phyloP scores from a whole-genome alignment of 1,140 invertebrate genomes.

The Tetraneura akinire region DNA sequence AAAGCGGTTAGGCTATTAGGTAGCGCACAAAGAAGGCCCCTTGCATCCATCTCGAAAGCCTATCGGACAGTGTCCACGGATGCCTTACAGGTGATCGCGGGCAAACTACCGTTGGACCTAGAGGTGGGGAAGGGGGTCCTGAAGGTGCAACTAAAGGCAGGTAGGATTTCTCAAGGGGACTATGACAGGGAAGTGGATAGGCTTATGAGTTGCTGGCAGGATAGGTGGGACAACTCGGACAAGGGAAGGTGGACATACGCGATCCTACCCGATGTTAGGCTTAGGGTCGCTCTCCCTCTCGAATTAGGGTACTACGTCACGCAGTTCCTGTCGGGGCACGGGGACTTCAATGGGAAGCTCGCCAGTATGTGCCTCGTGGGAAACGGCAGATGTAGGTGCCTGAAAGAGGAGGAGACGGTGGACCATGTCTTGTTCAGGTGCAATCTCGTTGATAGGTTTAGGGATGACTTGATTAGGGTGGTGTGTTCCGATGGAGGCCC shows the following conservation, averaged over 20 bases:
- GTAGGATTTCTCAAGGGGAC: too few species aligned
- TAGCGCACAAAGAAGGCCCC: neutral
- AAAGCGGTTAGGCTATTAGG: neutral
- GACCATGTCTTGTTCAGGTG: too few species aligned
- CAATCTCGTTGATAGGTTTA: too few species aligned
- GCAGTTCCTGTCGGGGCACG: neutral
- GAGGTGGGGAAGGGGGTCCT: neutral
- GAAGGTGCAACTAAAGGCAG: too few species aligned
- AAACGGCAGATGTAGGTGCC: too few species aligned
- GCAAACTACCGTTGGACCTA: neutral
- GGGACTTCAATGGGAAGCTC: neutral
- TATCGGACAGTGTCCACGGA: neutral
- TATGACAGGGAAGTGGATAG: too few species aligned
- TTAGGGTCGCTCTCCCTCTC: rapidly evolving
- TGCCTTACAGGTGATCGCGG: neutral
- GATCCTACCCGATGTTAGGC: neutral
- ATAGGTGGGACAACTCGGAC: neutral
- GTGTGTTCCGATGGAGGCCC: too few species aligned
- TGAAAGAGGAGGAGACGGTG: too few species aligned
- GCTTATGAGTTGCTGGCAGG: neutral
- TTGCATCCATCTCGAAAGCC: neutral
- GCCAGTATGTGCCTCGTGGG: neutral
- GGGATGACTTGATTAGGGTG: too few species aligned
- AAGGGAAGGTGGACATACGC: neutral
- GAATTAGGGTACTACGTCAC: neutral